Evolutionary conservation across 2,888 invertebrate species (phyloP).

Genomic region (Latrodectus elegans): DNA sequence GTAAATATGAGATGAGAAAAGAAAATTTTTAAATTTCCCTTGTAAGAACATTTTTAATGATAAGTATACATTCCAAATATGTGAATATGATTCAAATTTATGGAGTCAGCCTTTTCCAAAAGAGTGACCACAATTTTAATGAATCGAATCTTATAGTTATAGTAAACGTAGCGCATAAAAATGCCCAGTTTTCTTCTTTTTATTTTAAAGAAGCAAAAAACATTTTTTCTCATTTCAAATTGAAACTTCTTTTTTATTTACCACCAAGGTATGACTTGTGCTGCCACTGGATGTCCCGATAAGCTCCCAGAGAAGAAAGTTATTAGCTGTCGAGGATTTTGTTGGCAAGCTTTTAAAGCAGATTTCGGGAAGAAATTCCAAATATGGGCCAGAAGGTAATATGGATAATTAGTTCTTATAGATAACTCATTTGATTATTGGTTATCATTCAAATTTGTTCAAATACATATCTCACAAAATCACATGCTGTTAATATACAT

Average conservation of each 20-base stretch:
- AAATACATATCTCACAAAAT: background rate
- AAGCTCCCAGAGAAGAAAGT: background rate
- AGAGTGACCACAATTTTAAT: no score
- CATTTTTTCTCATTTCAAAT: background rate
- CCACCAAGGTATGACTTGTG: constrained; percentile 31
- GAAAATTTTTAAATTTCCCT: no score
- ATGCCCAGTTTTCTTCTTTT: background rate
- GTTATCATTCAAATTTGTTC: background rate
- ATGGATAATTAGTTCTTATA: background rate
- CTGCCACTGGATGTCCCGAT: background rate
- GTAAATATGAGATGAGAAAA: no score
- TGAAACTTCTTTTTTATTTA: background rate
- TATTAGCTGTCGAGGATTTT: constrained; percentile 18
- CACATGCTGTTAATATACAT: no score
- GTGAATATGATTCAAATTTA: no score
- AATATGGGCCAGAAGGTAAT: constrained; percentile 50
- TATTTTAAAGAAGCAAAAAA: background rate
- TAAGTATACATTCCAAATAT: no score
- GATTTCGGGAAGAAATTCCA: constrained; percentile 35
- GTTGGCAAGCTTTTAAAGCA: constrained; percentile 24
- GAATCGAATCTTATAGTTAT: no score
- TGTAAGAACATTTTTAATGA: no score
- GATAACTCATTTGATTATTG: background rate
- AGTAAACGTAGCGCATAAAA: background rate
- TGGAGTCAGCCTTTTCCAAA: no score